These are phyloP conservation scores for Lerema accius DNA, from an alignment of 1,140 invertebrate genomes.

Conservation along the genomic window DNA sequence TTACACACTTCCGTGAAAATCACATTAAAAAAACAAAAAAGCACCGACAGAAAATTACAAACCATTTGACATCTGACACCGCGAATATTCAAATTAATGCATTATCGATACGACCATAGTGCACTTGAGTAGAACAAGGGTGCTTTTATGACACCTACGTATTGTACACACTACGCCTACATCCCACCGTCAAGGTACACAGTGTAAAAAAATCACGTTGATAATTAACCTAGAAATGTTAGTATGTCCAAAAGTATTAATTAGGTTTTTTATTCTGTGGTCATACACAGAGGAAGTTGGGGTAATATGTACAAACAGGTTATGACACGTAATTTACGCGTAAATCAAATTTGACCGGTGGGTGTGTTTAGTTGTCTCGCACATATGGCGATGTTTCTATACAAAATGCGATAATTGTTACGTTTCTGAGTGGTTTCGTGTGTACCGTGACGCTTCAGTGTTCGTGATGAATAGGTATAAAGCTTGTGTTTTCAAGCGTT, in stretches of 20 bases:
- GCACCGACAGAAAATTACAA: slow-evolving; percentile 75
- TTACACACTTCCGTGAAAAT: slow-evolving; percentile 64
- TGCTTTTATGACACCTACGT: slow-evolving; percentile 62
- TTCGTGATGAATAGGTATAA: slow-evolving; percentile 72
- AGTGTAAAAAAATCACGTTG: slow-evolving; percentile 40
- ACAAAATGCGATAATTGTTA: slow-evolving; percentile 61
- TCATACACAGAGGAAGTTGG: slow-evolving; percentile 37
- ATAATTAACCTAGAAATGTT: background rate
- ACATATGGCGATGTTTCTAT: slow-evolving; percentile 77
- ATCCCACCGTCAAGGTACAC: slow-evolving; percentile 31
- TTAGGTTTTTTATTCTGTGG: slow-evolving; percentile 45
- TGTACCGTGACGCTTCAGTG: slow-evolving; percentile 59
- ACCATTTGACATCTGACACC: slow-evolving; percentile 82
- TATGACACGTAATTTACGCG: slow-evolving; percentile 81
- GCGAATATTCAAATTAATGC: slow-evolving; percentile 82
- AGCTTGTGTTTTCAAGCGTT: slow-evolving; percentile 49
- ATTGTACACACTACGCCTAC: slow-evolving; percentile 43
- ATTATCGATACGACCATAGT: slow-evolving; percentile 76
- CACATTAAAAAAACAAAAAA: slow-evolving; percentile 64
- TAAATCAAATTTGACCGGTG: slow-evolving; percentile 82
- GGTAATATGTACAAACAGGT: slow-evolving; percentile 56
- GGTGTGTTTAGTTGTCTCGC: slow-evolving; percentile 71
- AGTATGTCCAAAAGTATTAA: slow-evolving; percentile 23
- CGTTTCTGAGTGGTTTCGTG: slow-evolving; percentile 69
- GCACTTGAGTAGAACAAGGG: slow-evolving; percentile 70